These are phyloP conservation scores for Colletes gigas DNA, from an alignment of 1,140 invertebrate species.

Conservation along the genomic window DNA sequence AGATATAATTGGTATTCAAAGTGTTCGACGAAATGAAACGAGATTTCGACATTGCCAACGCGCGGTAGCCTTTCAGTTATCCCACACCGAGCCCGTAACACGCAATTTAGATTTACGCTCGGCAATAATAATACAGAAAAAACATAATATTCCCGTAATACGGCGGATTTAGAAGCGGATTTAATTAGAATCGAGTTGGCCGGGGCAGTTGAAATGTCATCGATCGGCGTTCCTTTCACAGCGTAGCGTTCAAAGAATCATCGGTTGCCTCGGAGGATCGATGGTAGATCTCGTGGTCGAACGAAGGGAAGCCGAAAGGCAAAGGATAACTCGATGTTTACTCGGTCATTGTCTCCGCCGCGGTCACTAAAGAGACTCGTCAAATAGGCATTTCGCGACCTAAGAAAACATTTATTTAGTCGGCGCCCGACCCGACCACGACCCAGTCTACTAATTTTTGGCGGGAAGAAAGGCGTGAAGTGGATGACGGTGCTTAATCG, in stretches of 20 bases:
- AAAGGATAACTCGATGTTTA: slow-evolving; percentile 60
- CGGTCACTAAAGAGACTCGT: background rate
- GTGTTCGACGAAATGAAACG: too few relatives aligned
- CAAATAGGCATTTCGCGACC: slow-evolving; percentile 32
- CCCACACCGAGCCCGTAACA: background rate
- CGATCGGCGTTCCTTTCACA: slow-evolving; percentile 19
- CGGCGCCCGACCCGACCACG: background rate
- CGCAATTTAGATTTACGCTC: background rate
- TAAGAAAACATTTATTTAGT: slow-evolving; percentile 69
- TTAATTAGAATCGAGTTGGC: slow-evolving; percentile 5
- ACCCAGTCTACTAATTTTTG: slow-evolving; percentile 34
- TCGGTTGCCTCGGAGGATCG: background rate
- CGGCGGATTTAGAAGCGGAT: background rate
- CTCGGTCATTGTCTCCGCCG: slow-evolving; percentile 63
- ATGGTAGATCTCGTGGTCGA: background rate
- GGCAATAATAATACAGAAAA: background rate
- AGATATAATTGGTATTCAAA: too few relatives aligned
- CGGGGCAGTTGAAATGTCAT: slow-evolving; percentile 21
- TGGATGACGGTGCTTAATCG: slow-evolving; percentile 21
- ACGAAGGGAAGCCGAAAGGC: slow-evolving; percentile 41
- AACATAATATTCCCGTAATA: background rate
- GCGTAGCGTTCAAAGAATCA: background rate
- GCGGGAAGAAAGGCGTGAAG: slow-evolving; percentile 22
- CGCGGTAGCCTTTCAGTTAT: too few relatives aligned
- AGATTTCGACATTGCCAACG: too few relatives aligned